Base-by-base conservation (phyloP, 2,797 vertebrate genomes). In the Crenuchus spilurus region DNA sequence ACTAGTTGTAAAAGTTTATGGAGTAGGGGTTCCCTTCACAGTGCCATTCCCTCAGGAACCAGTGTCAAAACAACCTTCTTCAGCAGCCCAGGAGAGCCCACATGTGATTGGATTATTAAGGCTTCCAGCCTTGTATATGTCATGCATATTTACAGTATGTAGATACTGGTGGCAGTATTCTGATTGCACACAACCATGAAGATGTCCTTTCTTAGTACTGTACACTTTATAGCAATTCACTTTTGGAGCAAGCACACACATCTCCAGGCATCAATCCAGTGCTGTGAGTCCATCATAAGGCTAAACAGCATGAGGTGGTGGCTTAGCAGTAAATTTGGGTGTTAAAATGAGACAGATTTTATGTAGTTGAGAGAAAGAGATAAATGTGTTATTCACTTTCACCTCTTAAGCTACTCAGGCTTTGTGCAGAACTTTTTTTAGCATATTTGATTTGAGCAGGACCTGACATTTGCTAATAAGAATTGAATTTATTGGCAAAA, bases 1-100 rank as follows among this genome's bases (percentile, higher is more conserved):
- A 72, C 70, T 54, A 48, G 26, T 31, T 65, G 55, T 76, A 80
- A 76, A 76, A 80, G 22, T 80, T 80, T 76, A 72, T 33, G 57
- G 64, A 54, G 58, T 46, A 49, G 51, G 8, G 24, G 33, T 70
- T 60, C 70, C 71, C 66, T 49, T 54, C 28, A 24, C 51, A 57
- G 30, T 39, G 48, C 68, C 46, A 18, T 24, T 49, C 73, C 68
- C 68, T 9, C 33, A 18, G 31, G 41, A 63, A 63, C 49, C 48
- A 18, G 57, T 24, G 26, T 62, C 41, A 26, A 60, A 67, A 46
- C 20, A 62, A 20, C 54, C 55, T 48, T 44, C 22, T 39, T 39
- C 28, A 60, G 55, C 30, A 54, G 41, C 26, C 37, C 46, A 26
- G 30, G 60, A n/a, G 31, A 55, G 49, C 30, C 30, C 30, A 49